phyloP scores from a whole-genome alignment of 2,113 vertebrate species.

The Aleadryas rufinucha region DNA sequence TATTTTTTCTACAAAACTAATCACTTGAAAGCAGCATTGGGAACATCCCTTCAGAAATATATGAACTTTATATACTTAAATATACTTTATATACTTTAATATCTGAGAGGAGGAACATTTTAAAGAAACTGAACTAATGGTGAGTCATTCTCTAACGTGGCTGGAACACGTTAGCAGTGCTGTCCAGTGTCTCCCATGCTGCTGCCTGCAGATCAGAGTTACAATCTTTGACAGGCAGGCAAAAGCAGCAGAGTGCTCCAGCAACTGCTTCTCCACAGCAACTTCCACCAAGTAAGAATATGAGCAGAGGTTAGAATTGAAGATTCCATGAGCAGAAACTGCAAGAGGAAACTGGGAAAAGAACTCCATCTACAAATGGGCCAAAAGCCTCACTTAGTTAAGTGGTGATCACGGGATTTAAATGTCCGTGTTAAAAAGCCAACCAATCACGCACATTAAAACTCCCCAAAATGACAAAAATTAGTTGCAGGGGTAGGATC shows the following conservation, averaged over 20 bases:
- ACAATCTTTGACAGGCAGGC: not conserved
- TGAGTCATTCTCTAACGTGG: not conserved
- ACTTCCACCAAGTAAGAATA: not conserved
- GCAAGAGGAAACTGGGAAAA: not conserved
- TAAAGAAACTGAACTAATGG: not conserved
- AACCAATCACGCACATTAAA: not conserved
- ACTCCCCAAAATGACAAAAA: not conserved
- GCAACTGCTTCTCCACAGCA: not conserved
- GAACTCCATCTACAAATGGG: not conserved
- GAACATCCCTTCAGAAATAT: not conserved
- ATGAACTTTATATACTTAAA: not conserved
- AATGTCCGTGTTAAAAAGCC: not conserved
- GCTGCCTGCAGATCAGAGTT: not conserved
- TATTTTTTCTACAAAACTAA: not conserved
- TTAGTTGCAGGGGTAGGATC: not conserved
- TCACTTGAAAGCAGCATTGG: not conserved
- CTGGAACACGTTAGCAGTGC: fast-evolving
- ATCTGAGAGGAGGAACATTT: not conserved
- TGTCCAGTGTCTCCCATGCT: not conserved
- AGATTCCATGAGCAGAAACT: not conserved
- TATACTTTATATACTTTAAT: not conserved
- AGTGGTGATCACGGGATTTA: not conserved
- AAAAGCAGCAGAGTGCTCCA: not conserved
- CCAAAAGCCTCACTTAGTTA: not conserved
- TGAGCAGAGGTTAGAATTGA: not conserved